phyloP scores from a whole-genome alignment of 2,797 vertebrate species.

The Rhynchotus rufescens region DNA sequence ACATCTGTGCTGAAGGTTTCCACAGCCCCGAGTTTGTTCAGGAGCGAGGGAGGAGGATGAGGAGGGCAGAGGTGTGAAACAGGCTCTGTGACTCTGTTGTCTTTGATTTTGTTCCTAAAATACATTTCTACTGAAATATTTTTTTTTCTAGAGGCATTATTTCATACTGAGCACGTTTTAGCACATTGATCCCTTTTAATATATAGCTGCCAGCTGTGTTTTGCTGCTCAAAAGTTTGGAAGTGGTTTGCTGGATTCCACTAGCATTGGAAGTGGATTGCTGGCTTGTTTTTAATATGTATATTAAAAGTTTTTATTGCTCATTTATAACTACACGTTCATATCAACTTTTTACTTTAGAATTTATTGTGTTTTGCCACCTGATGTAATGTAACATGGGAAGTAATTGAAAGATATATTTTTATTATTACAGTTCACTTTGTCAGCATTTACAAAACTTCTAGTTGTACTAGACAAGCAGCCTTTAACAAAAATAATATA shows the following conservation, averaged over 20 bases:
- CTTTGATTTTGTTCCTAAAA: slow-evolving; percentile 57
- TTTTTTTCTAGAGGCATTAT: not conserved
- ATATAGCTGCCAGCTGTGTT: slow-evolving; percentile 36
- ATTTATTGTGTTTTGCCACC: not conserved
- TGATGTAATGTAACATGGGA: not conserved
- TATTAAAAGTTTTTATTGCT: slow-evolving; percentile 3
- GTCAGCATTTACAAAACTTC: not conserved
- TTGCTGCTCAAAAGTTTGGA: slow-evolving; percentile 7
- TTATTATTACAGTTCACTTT: slow-evolving; percentile 15
- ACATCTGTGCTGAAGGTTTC: slow-evolving; percentile 41
- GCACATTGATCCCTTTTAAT: not conserved
- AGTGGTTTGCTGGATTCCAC: too few species aligned
- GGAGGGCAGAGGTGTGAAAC: slow-evolving; percentile 16
- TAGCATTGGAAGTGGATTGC: not conserved
- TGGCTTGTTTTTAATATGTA: slow-evolving; percentile 7
- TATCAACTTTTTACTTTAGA: slow-evolving; percentile 6
- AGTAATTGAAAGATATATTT: slow-evolving; percentile 7
- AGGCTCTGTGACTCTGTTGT: not conserved
- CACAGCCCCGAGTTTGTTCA: slow-evolving; percentile 26
- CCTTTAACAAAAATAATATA: not conserved
- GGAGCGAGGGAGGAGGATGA: not conserved
- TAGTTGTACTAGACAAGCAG: not conserved
- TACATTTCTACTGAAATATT: not conserved
- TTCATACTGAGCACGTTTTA: not conserved
- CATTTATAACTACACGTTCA: slow-evolving; percentile 2